Percentiles rank a stretch among this genome's conserved stretches.
These are phyloP conservation scores for Sebastes minor DNA, from an alignment of 2,797 vertebrate genomes.

Conservation along the genomic window DNA sequence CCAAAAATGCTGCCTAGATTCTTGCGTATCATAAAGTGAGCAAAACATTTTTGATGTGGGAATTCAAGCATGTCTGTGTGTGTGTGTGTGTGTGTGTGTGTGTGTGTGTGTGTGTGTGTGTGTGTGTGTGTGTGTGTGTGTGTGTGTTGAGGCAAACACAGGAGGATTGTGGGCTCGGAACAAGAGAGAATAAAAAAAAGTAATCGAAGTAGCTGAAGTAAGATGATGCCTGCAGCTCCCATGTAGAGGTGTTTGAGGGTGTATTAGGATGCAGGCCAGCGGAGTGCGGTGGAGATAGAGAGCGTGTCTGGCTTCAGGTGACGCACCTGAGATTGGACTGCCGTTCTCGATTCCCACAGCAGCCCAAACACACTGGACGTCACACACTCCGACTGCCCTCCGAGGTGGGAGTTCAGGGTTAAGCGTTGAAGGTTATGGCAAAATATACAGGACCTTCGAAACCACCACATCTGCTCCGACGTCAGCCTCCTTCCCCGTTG, in stretches of 20 bases:
- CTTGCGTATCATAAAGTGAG: background rate
- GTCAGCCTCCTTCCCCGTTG: conserved; percentile 37
- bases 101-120: background rate
- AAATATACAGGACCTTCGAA: conserved; percentile 24
- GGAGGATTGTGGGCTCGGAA: background rate
- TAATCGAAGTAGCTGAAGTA: conserved; percentile 1
- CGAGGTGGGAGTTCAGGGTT: background rate
- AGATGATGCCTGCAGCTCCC: conserved; percentile 34
- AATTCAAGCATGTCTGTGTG: conserved; percentile 2
- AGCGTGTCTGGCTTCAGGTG: conserved; percentile 51
- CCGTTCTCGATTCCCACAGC: conserved; percentile 57
- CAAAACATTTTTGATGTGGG: conserved; percentile 4
- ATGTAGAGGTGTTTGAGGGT: conserved; percentile 26
- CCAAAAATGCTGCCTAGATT: background rate
- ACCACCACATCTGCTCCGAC: conserved; percentile 5
- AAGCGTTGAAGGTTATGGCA: conserved; percentile 10
- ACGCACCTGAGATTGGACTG: conserved; percentile 65
- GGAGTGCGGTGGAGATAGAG: conserved; percentile 24
- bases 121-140: background rate
- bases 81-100: background rate
- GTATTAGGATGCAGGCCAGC: conserved; percentile 54
- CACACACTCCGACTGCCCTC: background rate
- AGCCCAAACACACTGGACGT: background rate
- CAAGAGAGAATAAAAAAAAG: background rate
- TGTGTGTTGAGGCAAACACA: conserved; percentile 4